A percentile compares a stretch with the other conserved stretches of the same genome.
Conservation (phyloP, 2,113 vertebrate genomes). For the Lepidothrix coronata region DNA sequence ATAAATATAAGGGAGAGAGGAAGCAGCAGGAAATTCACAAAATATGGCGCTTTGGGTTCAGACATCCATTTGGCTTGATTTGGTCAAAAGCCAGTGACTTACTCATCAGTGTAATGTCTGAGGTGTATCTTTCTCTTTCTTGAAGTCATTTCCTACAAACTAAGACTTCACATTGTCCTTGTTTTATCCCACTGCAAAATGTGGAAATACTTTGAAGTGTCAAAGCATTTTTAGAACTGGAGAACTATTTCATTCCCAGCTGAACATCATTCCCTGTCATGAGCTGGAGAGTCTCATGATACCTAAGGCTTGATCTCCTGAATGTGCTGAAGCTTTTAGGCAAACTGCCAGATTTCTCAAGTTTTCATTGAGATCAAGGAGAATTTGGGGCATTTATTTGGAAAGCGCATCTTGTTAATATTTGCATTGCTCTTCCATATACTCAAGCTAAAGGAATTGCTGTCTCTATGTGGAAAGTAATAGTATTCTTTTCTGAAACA, state of each 20-base stretch:
- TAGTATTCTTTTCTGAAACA: constrained; percentile 22
- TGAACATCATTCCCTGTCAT: constrained; percentile 31
- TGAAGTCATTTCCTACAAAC: background rate
- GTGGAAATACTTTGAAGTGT: constrained; percentile 14
- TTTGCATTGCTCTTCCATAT: constrained; percentile 19
- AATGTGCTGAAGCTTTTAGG: constrained; percentile 18
- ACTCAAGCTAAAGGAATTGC: constrained; percentile 13
- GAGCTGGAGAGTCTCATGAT: background rate
- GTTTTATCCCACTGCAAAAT: background rate
- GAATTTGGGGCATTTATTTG: background rate
- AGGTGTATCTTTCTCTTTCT: background rate
- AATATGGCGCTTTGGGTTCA: background rate
- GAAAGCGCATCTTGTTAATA: constrained; percentile 31
- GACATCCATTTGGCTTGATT: background rate
- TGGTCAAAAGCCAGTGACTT: background rate
- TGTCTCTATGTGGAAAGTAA: constrained; percentile 13
- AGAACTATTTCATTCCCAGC: background rate
- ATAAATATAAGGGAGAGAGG: background rate
- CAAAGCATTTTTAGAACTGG: background rate
- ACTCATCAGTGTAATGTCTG: background rate
- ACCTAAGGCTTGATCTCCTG: constrained; percentile 41
- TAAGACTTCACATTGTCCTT: background rate
- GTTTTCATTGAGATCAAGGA: constrained; percentile 53
- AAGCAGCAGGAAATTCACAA: background rate
- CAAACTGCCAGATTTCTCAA: constrained; percentile 46